Conservation (phyloP, 1,140 invertebrate species). For the Hetaerina americana region DNA sequence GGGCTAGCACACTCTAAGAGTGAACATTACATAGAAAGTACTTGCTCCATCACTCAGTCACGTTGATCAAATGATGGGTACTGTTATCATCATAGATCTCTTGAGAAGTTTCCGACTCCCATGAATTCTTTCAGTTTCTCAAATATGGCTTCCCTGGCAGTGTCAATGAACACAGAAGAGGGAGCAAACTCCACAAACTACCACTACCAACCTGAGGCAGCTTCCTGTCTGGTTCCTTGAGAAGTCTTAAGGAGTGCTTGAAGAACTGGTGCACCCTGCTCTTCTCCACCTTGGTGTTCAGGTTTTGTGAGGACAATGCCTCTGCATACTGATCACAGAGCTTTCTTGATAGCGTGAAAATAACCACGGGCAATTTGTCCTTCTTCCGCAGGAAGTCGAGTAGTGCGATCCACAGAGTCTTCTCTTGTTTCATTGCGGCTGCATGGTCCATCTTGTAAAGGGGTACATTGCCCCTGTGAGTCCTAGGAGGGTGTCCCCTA, state of each 20-base stretch:
- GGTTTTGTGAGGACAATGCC: constrained; percentile 54
- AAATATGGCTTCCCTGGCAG: no score
- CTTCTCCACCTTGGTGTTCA: constrained; percentile 76
- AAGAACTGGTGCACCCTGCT: constrained; percentile 72
- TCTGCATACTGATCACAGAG: constrained; percentile 70
- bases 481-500: constrained; percentile 3
- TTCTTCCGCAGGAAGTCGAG: constrained; percentile 62
- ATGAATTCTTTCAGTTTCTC: no score
- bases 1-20: no score
- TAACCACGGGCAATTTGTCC: constrained; percentile 82
- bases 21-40: no score
- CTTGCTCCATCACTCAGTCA: no score
- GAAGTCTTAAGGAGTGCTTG: constrained; percentile 58
- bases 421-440: constrained; percentile 44
- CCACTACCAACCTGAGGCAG: constrained; percentile 91
- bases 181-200: no score
- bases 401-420: constrained; percentile 73
- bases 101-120: no score
- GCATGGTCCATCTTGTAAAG: background rate
- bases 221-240: constrained; percentile 74
- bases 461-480: background rate
- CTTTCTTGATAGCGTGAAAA: constrained; percentile 87
- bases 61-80: no score
- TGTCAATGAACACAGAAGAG: no score
- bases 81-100: no score